Conservation (phyloP, 2,113 vertebrate species). For the Calidris pygmaea region DNA sequence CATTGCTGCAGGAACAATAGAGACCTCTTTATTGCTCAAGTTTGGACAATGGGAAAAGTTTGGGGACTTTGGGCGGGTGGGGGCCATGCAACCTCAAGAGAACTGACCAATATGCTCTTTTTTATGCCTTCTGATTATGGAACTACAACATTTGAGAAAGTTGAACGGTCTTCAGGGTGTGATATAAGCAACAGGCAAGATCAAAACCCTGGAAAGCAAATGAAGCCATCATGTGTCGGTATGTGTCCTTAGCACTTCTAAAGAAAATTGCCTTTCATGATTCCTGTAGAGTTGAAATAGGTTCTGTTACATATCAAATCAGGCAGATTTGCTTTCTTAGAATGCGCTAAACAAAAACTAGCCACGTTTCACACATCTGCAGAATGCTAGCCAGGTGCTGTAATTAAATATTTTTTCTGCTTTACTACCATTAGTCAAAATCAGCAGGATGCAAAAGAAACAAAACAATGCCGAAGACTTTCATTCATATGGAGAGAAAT, state of each 20-base stretch:
- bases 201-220: neutral
- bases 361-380: neutral
- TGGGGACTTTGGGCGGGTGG: fast-evolving
- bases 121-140: neutral
- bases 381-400: neutral
- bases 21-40: neutral
- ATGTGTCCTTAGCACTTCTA: neutral
- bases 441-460: neutral
- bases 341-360: neutral
- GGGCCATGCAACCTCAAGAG: neutral
- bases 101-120: neutral
- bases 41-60: neutral
- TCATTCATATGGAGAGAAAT: neutral
- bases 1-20: neutral
- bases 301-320: neutral
- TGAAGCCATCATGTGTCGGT: neutral
- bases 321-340: neutral
- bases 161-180: neutral
- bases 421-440: neutral
- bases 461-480: neutral
- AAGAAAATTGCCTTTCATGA: neutral
- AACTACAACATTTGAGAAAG: neutral
- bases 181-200: neutral
- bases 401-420: neutral
- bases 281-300: neutral